Evolutionary conservation across 2,113 vertebrate species (phyloP), one percentile per base, ranked within the genome.

Genomic region (Australoheros scitulus): DNA sequence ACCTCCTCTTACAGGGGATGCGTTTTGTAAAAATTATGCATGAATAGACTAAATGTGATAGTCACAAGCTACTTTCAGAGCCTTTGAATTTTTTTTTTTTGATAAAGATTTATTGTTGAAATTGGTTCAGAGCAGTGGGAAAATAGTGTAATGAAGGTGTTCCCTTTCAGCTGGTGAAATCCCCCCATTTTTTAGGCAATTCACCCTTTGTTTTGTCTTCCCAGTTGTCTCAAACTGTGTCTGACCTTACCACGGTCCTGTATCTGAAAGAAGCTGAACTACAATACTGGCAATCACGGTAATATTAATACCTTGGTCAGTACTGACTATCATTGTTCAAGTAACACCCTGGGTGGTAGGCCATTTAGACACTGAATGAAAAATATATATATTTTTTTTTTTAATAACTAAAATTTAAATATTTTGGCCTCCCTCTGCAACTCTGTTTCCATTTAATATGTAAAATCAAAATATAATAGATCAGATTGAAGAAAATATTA

Each of bases 211-310:
- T 78, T 76, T 60, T 84, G 70, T 75, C 41, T 81, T 36, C n/a
- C 4, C 84, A 96, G 96, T 87, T 96, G 56, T 92, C 92, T 50
- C 93, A 95, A 84, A 95, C 91, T 15, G 90, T 95, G 43, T 92
- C 93, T 1, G 95, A 96, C 41, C 80, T 95, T 61, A 94, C 94
- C 24, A 75, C 89, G 2, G 85, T 93, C 60, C 60, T 96, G 22
- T 87, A 92, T 75, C 80, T 96, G 50, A 96, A 95, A 92, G 96
- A 96, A 43, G 94, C 93, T 43, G 95, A 96, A 75, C 81, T 96
- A 56, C 95, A 95, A 47, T 90, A 95, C 89, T 96, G 93, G 91
- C 93, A 95, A 79, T 95, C 96, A 87, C 93, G 96, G 95, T 96
- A 92, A 91, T 87, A 85, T 52, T 18, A 50, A 26, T 55, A 50